Evolutionary conservation across 2,797 vertebrate species (phyloP).

Genomic region (Loriculus beryllinus): DNA sequence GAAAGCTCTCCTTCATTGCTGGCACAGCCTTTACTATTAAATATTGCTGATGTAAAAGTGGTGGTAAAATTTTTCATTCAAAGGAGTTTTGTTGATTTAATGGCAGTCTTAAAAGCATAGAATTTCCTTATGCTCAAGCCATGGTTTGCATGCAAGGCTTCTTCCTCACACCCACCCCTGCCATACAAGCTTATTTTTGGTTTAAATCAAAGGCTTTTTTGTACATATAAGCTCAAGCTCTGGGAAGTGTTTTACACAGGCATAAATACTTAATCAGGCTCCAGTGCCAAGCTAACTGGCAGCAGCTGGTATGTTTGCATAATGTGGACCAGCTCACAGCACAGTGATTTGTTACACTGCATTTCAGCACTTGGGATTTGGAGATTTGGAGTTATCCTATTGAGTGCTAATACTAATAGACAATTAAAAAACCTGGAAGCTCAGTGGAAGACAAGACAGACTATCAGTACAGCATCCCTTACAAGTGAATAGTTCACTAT

Average conservation of each 20-base stretch:
- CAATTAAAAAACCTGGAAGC: neutral
- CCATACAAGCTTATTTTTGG: neutral
- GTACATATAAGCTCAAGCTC: neutral
- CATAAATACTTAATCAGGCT: neutral
- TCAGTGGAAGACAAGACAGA: neutral
- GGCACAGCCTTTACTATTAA: neutral
- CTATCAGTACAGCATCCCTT: neutral
- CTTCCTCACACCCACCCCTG: neutral
- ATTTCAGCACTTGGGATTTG: neutral
- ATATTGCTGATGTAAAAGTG: neutral
- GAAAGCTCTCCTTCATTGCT: neutral
- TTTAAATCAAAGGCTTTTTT: conserved; percentile 3
- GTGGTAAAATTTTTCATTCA: neutral
- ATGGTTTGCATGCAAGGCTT: neutral
- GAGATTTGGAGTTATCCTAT: neutral
- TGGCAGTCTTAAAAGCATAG: neutral
- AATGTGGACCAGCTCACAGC: neutral
- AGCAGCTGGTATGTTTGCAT: neutral
- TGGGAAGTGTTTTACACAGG: conserved; percentile 5
- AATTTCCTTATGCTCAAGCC: neutral
- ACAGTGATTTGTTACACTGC: neutral
- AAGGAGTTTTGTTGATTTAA: neutral
- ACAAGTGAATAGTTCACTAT: neutral
- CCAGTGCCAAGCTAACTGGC: conserved; percentile 9
- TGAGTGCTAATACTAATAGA: neutral